Evolutionary conservation across 1,140 invertebrate genomes (phyloP), one percentile per base, ranked within the genome.

Genomic region (Daktulosphaira vitifoliae): DNA sequence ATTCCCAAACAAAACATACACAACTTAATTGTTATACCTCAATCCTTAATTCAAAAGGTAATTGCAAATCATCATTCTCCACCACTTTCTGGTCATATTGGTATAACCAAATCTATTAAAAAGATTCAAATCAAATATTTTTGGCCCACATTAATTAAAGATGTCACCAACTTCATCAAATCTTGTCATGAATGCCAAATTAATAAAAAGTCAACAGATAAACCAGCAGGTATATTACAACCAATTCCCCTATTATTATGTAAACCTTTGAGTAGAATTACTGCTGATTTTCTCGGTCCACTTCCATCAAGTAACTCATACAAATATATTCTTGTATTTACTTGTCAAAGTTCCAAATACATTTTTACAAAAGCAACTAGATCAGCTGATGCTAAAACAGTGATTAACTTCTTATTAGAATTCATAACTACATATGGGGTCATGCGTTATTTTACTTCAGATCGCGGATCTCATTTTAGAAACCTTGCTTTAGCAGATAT

Each of bases 121-220:
- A n/a, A n/a, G n/a, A n/a, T n/a, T n/a, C n/a, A n/a, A n/a, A n/a
- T n/a, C n/a, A n/a, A n/a, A n/a, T n/a, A n/a, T n/a, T n/a, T n/a
- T n/a, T n/a, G n/a, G n/a, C n/a, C n/a, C n/a, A n/a, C n/a, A n/a
- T n/a, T n/a, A n/a, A n/a, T n/a, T n/a, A 48, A 49, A 49, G 62
- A 65, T 15, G 46, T 50, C 29, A 48, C 37, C 15, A 4, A 38
- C 7, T 39, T 38, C 20, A 25, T 54, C 4, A 54, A 54, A 23
- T 16, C 16, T 7, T 65, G 46, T 50, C 42, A 65, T 22, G 7
- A 29, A 50, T 65, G 64, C 8, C 64, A 65, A 4, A 20, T 51
- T 9, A 37, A 39, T 11, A 52, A 65, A 25, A 25, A 16, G 4
- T 9, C 25, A 15, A 13, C 7, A 18, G 42, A 42, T 0, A 46